Evolutionary conservation across 2,113 vertebrate species (phyloP).

Genomic region (Strigops habroptila): DNA sequence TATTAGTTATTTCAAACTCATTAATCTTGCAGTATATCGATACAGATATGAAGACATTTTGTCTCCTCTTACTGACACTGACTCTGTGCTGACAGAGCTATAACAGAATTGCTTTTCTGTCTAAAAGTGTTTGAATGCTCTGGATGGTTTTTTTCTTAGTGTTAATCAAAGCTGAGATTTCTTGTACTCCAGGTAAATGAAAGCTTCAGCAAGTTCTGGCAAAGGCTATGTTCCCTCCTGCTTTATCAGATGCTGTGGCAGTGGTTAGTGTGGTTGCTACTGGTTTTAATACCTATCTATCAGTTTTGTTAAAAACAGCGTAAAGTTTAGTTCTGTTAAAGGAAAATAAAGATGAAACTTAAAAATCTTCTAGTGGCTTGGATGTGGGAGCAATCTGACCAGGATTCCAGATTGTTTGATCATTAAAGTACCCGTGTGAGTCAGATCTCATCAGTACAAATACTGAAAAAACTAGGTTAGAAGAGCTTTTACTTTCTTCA

Average conservation of each 20-base stretch:
- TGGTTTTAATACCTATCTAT: not conserved
- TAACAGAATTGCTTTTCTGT: not conserved
- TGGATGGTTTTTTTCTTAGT: not conserved
- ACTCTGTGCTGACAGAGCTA: not conserved
- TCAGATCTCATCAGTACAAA: not conserved
- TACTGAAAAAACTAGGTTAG: not conserved
- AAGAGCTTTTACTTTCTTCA: constrained; percentile 27
- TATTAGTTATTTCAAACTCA: not conserved
- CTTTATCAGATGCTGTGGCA: not conserved
- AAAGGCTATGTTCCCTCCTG: not conserved
- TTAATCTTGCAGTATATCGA: not conserved
- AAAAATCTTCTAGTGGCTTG: not conserved
- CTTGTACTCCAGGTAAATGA: not conserved
- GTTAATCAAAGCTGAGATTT: not conserved
- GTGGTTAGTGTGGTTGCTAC: not conserved
- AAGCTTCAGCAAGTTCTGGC: not conserved
- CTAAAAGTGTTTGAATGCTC: not conserved
- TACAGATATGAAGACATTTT: not conserved
- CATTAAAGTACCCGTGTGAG: not conserved
- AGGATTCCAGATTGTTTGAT: not conserved
- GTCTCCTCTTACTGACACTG: not conserved
- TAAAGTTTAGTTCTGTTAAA: not conserved
- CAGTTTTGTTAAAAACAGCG: not conserved
- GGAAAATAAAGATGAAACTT: not conserved
- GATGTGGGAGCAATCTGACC: not conserved